These are phyloP conservation scores for Microchrysa polita DNA, from an alignment of 2,888 invertebrate genomes.

Conservation along the genomic window DNA sequence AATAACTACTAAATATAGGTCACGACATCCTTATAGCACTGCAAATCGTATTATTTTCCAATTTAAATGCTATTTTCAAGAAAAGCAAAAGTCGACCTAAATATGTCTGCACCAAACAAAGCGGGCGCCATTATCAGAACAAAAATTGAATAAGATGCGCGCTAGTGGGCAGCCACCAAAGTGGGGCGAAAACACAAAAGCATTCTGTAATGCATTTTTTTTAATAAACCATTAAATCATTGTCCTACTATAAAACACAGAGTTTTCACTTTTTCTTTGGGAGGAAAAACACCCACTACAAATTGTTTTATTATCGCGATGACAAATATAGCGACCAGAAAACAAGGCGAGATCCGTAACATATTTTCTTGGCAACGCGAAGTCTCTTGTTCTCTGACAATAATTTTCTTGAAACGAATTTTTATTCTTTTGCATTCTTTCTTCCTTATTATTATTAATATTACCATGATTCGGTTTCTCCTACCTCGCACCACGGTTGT, in stretches of 20 bases:
- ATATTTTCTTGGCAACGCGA: background rate
- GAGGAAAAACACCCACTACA: too few relatives aligned
- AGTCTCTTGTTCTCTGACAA: background rate
- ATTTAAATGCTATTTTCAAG: too few relatives aligned
- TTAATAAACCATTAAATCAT: background rate
- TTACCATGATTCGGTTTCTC: background rate
- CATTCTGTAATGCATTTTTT: background rate
- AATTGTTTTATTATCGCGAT: background rate
- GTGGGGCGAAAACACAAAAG: too few relatives aligned
- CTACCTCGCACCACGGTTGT: too few relatives aligned
- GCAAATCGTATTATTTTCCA: too few relatives aligned
- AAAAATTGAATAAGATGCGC: too few relatives aligned
- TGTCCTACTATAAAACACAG: background rate
- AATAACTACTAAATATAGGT: too few relatives aligned
- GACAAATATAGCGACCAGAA: background rate
- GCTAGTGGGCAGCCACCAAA: too few relatives aligned
- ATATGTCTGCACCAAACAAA: too few relatives aligned
- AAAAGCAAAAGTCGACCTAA: too few relatives aligned
- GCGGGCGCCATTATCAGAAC: too few relatives aligned
- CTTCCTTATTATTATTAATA: background rate
- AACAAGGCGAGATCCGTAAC: background rate
- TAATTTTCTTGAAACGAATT: constrained; percentile 6
- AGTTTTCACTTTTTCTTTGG: background rate
- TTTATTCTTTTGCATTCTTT: background rate
- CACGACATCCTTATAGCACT: too few relatives aligned